Percentiles rank a stretch among this genome's conserved stretches.
These are phyloP conservation scores for Hafferia zeledoni DNA, from an alignment of 2,797 vertebrate genomes.

Conservation along the genomic window DNA sequence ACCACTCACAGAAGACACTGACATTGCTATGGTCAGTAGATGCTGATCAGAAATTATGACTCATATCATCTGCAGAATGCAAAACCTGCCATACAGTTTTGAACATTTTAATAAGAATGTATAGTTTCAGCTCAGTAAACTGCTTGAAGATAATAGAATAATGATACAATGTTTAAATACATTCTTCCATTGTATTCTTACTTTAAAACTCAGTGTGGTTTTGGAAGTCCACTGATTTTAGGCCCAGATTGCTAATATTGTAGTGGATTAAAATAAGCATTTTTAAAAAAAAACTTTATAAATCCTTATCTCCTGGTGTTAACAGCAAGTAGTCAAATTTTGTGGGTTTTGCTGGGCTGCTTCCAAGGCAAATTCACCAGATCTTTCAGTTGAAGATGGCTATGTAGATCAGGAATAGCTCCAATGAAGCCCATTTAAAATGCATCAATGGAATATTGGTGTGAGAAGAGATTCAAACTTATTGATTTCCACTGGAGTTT, in stretches of 20 bases:
- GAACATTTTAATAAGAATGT: not conserved
- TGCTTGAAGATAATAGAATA: not conserved
- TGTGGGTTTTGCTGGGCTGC: not conserved
- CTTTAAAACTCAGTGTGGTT: not conserved
- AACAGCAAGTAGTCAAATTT: not conserved
- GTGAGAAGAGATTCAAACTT: not conserved
- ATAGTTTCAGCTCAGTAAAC: not conserved
- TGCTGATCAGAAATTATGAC: not conserved
- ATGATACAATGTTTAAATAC: not conserved
- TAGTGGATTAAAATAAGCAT: not conserved
- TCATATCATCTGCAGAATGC: not conserved
- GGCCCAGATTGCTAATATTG: not conserved
- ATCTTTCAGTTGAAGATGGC: not conserved
- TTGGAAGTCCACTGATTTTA: not conserved
- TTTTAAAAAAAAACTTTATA: not conserved
- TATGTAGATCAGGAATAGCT: not conserved
- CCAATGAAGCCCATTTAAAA: not conserved
- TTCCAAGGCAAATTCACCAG: constrained; percentile 25
- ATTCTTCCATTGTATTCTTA: not conserved
- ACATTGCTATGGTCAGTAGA: not conserved
- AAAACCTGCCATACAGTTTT: not conserved
- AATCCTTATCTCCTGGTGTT: not conserved
- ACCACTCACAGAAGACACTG: not conserved
- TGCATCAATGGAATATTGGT: not conserved
- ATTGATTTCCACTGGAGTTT: not conserved